Base-by-base conservation (phyloP, 2,113 vertebrate species). In the Takifugu flavidus region DNA sequence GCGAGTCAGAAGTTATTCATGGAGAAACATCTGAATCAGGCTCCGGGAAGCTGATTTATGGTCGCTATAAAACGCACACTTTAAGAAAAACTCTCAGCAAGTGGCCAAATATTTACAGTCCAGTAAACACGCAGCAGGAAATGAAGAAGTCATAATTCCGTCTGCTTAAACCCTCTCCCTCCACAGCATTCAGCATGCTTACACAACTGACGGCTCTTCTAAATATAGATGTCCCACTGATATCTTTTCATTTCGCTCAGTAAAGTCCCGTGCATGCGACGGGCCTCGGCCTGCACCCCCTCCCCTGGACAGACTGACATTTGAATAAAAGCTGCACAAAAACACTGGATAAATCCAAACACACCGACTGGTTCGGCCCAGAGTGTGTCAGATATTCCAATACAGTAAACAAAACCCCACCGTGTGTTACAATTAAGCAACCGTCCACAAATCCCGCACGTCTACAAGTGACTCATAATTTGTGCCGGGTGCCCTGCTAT, bases 161-260 rank as follows among this genome's bases (percentile, higher is more conserved):
- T 10, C 34, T 34, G 31, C 31, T 5, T 34, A 34, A 34, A 34
- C 5, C 5, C 11, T 39, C 34, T n/a, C 72, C 46, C 11, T 14
- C 53, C 53, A 49, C 53, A 49, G 42, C 57, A 28, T 50, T 55
- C 34, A 26, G 26, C 20, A 12, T 15, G 46, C 54, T 20, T 56
- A 56, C 53, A 28, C 45, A 56, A 45, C 61, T 57, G 62, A 72
- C 59, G 49, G 6, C 56, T 47, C 58, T 2, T 72, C 84, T 86
- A 85, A 85, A 83, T 70, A 82, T 80, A 85, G 73, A 53, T 3
- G 14, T 46, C 57, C 70, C 64, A 79, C 72, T 67, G 8, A 42
- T 25, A n/a, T 49, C 67, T 44, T 67, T 65, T 63, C 53, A 80
- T 70, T 78, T 82, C 70, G 70, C 66, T 59, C 50, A 78, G 70